Percentiles rank a stretch among this genome's conserved stretches.
Conservation (phyloP, 2,888 invertebrate genomes). For the Baccha elongata region DNA sequence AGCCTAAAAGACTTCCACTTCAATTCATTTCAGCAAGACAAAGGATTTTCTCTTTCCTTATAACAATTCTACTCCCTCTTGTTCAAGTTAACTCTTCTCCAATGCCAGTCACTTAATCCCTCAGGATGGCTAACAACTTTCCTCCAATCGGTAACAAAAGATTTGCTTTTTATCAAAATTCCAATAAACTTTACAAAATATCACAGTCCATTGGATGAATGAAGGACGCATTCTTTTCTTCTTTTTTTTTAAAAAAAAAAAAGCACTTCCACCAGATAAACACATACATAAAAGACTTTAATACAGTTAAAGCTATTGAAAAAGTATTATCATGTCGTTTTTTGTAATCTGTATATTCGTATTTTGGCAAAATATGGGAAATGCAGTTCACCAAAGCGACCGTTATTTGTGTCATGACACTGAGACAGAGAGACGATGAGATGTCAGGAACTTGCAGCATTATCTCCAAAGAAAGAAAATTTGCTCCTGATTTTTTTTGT, state of each 20-base stretch:
- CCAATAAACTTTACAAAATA: conserved; percentile 37
- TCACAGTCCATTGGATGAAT: conserved; percentile 31
- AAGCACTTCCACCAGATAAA: neutral
- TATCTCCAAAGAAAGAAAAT: neutral
- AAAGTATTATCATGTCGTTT: neutral
- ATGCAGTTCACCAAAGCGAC: neutral
- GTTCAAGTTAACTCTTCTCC: conserved; percentile 2
- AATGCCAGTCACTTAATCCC: conserved; percentile 21
- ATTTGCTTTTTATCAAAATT: conserved; percentile 23
- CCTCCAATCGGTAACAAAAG: neutral
- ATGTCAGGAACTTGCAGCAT: conserved; percentile 14
- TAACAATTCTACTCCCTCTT: too few relatives aligned
- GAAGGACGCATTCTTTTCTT: conserved; percentile 22
- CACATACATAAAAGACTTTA: neutral
- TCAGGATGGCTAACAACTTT: neutral
- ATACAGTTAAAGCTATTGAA: neutral
- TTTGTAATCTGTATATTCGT: neutral
- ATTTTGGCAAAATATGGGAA: neutral
- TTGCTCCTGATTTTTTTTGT: neutral
- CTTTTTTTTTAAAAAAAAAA: neutral
- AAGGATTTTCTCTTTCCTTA: too few relatives aligned
- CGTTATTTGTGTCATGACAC: conserved; percentile 7
- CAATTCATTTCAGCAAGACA: conserved; percentile 15
- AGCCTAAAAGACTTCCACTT: conserved; percentile 32
- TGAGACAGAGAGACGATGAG: conserved; percentile 10